A percentile compares a stretch with the other conserved stretches of the same genome.
phyloP scores from a whole-genome alignment of 2,888 invertebrate species.

The Leptopterna dolabrata region DNA sequence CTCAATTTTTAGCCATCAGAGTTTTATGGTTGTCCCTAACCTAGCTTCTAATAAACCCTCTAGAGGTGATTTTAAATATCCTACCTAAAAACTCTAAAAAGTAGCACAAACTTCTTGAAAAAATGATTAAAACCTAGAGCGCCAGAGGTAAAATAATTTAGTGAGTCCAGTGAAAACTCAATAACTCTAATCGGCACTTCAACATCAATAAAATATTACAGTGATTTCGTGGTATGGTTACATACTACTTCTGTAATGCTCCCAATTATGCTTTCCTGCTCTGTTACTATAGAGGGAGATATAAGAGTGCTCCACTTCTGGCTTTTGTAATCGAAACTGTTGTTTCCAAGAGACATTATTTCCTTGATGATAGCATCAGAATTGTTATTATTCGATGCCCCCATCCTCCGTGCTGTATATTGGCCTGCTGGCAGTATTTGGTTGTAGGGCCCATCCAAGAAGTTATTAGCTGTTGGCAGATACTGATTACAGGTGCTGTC shows the following conservation, averaged over 20 bases:
- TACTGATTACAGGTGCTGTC: not conserved
- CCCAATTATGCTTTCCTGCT: not conserved
- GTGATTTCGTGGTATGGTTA: not conserved
- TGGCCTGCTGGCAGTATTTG: not conserved
- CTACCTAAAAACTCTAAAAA: no score
- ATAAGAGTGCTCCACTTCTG: not conserved
- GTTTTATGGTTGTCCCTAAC: no score
- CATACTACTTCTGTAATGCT: not conserved
- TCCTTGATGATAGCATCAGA: constrained; percentile 3
- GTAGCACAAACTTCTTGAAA: no score
- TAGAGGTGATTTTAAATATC: no score
- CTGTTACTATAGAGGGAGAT: not conserved
- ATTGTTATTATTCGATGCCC: not conserved
- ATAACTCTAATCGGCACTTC: no score
- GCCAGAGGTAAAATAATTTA: no score
- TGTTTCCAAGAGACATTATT: constrained; percentile 25
- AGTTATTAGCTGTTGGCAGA: not conserved
- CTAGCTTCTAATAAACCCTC: no score
- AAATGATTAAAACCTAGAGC: no score
- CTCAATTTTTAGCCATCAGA: no score
- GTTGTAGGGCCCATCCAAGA: not conserved
- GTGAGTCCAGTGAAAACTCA: no score
- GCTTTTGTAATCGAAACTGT: not conserved
- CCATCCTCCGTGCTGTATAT: not conserved
- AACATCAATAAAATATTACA: no score